phyloP scores from a whole-genome alignment of 2,113 vertebrate genomes.

The Propithecus coquereli region DNA sequence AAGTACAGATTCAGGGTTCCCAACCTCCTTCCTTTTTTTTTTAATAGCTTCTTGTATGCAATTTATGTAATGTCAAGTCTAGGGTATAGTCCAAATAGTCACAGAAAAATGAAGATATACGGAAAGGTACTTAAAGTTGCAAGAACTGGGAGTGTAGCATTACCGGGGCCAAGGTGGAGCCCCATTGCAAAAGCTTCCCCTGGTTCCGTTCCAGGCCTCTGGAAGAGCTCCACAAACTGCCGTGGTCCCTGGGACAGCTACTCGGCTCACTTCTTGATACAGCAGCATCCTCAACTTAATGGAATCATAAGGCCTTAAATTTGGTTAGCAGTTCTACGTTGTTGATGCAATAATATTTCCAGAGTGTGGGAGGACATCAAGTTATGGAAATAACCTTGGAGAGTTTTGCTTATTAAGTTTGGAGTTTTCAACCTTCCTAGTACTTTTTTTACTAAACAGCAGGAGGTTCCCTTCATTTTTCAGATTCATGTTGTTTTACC shows the following conservation, averaged over 20 bases:
- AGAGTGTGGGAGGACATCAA: constrained; percentile 40
- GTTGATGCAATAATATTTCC: constrained; percentile 46
- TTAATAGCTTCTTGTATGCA: neutral
- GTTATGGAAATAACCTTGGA: constrained; percentile 46
- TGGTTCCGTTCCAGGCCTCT: neutral
- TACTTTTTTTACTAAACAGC: neutral
- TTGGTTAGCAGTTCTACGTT: neutral
- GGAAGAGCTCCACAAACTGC: neutral
- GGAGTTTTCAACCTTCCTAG: neutral
- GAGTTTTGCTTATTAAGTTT: constrained; percentile 49
- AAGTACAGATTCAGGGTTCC: neutral
- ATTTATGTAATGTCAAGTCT: neutral
- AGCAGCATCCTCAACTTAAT: neutral
- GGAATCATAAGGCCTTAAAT: constrained; percentile 16
- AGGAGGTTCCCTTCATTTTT: constrained; percentile 43
- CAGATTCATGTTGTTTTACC: constrained; percentile 20
- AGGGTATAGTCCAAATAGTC: neutral
- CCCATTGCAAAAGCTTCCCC: neutral
- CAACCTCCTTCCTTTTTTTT: neutral
- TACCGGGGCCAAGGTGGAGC: neutral
- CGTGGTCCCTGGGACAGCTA: neutral
- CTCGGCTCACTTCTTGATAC: neutral
- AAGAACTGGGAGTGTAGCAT: neutral
- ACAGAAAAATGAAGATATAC: neutral
- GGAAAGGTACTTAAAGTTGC: neutral